Evolutionary conservation across 2,888 invertebrate species (phyloP).

Genomic region (Polydrusus pterygomalis): DNA sequence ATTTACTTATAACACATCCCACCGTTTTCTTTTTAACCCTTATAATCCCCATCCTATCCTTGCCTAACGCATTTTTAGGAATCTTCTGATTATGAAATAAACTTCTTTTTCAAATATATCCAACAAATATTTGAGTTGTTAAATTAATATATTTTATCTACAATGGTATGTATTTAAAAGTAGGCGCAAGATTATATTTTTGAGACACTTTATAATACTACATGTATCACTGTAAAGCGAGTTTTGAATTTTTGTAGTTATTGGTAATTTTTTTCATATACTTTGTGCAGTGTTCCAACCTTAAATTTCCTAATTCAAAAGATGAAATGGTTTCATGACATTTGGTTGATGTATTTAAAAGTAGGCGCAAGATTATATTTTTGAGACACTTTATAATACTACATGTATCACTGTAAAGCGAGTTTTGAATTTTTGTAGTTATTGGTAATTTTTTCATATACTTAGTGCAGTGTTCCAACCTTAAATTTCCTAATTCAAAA

Average conservation of each 20-base stretch:
- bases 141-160: neutral
- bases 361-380: conserved; percentile 11
- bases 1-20: conserved; percentile 5
- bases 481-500: too few relatives aligned
- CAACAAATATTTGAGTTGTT: conserved; percentile 12
- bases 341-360: conserved; percentile 1
- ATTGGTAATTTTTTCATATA: too few relatives aligned
- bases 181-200: conserved; percentile 12
- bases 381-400: neutral
- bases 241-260: too few relatives aligned
- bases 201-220: neutral
- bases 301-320: too few relatives aligned
- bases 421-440: too few relatives aligned
- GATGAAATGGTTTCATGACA: too few relatives aligned
- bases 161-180: conserved; percentile 6
- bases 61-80: conserved; percentile 18
- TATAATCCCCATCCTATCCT: conserved; percentile 33
- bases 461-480: too few relatives aligned
- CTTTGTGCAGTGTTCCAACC: too few relatives aligned
- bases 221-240: conserved; percentile 5
- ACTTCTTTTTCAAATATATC: conserved; percentile 50
- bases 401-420: conserved; percentile 5
- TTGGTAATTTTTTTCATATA: too few relatives aligned
- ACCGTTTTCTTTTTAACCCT: conserved; percentile 24
- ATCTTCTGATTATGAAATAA: conserved; percentile 41